Evolutionary conservation across 2,797 vertebrate genomes (phyloP), one percentile per base, ranked within the genome.

Genomic region (Rachycentron canadum): DNA sequence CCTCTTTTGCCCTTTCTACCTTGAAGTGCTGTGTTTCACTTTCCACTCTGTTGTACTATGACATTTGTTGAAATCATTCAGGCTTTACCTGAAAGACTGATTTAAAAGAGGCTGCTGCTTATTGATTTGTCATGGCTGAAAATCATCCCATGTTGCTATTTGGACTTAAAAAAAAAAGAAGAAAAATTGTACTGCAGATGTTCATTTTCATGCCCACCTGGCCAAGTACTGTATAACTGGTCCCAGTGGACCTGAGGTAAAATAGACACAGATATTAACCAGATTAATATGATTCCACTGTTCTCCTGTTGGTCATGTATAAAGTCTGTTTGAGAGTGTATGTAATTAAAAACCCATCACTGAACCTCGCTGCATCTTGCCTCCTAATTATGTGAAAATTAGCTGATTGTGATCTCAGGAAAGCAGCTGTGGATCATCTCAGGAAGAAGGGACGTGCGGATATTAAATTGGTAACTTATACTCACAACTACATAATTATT

Each of bases 261-360:
- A 73, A 86, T 72, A 50, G 38, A 69, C 55, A 73, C 71, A 55
- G 69, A 78, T 81, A 50, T 85, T 59, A 59, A 38, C 34, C 62
- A 47, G 64, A 83, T 77, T 73, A 4, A 71, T 84, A 30, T 79
- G 79, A 90, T 88, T 83, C 73, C 75, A 57, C 72, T 82, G 69
- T 85, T 84, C 41, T 86, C 52, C 68, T 81, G 70, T 80, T 85
- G 81, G 41, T 83, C 58, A 47, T 64, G 59, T 83, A 47, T 87
- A 76, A 86, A 80, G 65, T 79, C 66, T 81, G 72, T 86, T 81
- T 81, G 65, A 86, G 72, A 78, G 75, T 79, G 75, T 76, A 65
- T 72, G 64, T 86, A 83, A 92, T 92, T 93, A 93, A 94, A 93
- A 93, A 89, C 64, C 78, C 62, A 47, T 89, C 63, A 69, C 73